A percentile compares a stretch with the other conserved stretches of the same genome.
These are phyloP conservation scores for Arvicanthis niloticus DNA, from an alignment of 2,113 vertebrate species.

Conservation along the genomic window DNA sequence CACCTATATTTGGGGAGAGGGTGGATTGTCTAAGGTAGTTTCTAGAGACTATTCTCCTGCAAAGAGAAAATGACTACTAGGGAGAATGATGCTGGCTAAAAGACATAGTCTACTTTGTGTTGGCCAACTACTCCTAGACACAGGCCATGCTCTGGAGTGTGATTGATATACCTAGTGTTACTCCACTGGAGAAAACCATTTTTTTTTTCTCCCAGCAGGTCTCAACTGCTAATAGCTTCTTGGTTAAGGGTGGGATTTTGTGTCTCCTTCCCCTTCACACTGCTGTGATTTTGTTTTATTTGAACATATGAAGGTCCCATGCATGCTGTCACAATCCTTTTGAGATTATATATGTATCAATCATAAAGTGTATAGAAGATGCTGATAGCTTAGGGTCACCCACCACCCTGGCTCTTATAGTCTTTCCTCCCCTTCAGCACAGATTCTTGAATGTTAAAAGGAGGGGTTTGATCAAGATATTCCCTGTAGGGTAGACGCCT, in stretches of 20 bases:
- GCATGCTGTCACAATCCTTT: background rate
- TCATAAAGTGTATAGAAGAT: background rate
- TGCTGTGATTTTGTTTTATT: background rate
- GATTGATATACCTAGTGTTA: no score
- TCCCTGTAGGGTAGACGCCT: background rate
- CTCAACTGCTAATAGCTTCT: background rate
- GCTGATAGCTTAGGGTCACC: background rate
- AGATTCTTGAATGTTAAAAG: background rate
- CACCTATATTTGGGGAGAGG: background rate
- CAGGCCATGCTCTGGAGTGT: background rate
- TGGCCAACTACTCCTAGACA: background rate
- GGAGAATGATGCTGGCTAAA: background rate
- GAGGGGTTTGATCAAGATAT: background rate
- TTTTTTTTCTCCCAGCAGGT: no score
- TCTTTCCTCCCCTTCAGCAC: background rate
- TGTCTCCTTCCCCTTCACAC: background rate
- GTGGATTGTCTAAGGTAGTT: background rate
- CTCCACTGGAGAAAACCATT: background rate
- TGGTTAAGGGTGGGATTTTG: no score
- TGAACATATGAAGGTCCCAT: background rate
- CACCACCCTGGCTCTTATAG: background rate
- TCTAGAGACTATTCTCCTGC: background rate
- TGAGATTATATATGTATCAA: background rate
- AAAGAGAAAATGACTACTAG: background rate
- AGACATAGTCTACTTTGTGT: background rate